These are phyloP conservation scores for Brienomyrus brachyistius DNA, from an alignment of 2,113 vertebrate genomes.

Conservation along the genomic window DNA sequence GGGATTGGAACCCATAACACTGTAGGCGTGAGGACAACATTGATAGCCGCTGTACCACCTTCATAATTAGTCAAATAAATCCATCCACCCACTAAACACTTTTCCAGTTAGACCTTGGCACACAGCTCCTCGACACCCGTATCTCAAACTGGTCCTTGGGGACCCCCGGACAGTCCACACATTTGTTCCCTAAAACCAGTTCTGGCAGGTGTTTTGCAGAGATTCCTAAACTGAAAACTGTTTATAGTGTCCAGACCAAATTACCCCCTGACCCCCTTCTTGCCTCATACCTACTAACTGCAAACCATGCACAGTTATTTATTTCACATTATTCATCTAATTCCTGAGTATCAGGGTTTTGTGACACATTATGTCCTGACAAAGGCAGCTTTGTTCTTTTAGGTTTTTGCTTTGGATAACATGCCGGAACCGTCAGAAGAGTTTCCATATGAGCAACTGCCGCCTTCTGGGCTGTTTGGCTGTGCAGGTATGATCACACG, in stretches of 20 bases:
- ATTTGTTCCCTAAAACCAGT: neutral
- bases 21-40: neutral
- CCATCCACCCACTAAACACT: neutral
- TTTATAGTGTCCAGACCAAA: neutral
- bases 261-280: neutral
- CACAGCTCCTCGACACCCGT: neutral
- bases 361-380: neutral
- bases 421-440: neutral
- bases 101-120: neutral
- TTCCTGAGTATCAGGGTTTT: neutral
- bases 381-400: neutral
- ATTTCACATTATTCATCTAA: neutral
- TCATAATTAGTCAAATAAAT: neutral
- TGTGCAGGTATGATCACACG: neutral
- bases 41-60: neutral
- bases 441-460: neutral
- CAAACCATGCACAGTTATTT: neutral
- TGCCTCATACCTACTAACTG: neutral
- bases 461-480: neutral
- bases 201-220: neutral
- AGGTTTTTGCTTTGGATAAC: neutral
- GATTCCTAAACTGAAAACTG: neutral
- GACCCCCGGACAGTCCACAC: neutral
- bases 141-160: neutral
- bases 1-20: neutral